Percentiles rank a stretch among this genome's conserved stretches.
These are phyloP conservation scores for Cliona cf. orientalis DNA, from an alignment of 37 sponge, comb jelly and placozoan genomes.

Conservation along the genomic window DNA sequence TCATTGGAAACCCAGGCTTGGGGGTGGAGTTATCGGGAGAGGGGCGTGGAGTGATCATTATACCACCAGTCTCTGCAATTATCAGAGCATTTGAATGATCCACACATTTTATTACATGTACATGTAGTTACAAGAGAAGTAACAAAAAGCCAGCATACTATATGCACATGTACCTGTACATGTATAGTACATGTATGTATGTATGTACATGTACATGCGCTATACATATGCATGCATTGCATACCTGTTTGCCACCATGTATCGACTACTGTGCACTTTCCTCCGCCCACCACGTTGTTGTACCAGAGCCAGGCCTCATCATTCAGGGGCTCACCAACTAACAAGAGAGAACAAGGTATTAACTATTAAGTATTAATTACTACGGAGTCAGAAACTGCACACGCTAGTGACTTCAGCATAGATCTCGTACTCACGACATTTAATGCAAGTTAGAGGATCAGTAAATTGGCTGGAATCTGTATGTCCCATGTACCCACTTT, in stretches of 20 bases:
- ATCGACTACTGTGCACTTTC: slow-evolving; percentile 89
- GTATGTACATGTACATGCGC: not conserved
- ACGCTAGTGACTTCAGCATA: not conserved
- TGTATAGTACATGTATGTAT: not conserved
- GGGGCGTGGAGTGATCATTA: slow-evolving; percentile 93
- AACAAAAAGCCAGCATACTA: not conserved
- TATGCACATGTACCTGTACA: not conserved
- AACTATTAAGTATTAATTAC: too few relatives aligned
- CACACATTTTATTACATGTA: not conserved
- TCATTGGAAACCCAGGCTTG: slow-evolving; percentile 94
- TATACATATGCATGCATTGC: not conserved
- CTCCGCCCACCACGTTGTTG: slow-evolving; percentile 82
- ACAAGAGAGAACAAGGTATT: too few relatives aligned
- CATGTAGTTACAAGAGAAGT: too few relatives aligned
- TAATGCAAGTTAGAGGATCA: too few relatives aligned
- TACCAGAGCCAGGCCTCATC: slow-evolving; percentile 95
- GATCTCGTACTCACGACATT: too few relatives aligned
- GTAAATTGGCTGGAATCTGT: too few relatives aligned
- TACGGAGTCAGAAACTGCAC: not conserved
- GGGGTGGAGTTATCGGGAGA: slow-evolving; percentile 65
- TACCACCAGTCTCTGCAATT: slow-evolving; percentile 89
- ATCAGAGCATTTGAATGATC: too few relatives aligned
- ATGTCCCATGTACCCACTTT: not conserved
- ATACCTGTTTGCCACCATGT: slow-evolving; percentile 99
- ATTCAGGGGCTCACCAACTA: slow-evolving; percentile 95